Percentiles rank a stretch among this genome's conserved stretches.
Evolutionary conservation across 1,140 invertebrate genomes (phyloP).

Genomic region (Probaryconus sp.): DNA sequence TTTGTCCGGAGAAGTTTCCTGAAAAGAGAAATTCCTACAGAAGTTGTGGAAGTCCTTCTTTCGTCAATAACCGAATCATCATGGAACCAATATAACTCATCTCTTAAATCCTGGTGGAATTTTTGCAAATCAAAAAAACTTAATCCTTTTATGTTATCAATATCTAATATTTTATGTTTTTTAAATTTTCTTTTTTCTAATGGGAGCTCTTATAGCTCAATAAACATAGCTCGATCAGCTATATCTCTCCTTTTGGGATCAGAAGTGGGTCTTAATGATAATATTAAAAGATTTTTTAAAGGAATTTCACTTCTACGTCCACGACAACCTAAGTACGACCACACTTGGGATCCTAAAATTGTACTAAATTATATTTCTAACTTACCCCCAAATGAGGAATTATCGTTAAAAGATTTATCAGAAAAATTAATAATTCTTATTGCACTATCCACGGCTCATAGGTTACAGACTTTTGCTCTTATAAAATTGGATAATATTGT

Average conservation of each 20-base stretch:
- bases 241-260: constrained; percentile 42
- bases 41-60: constrained; percentile 14
- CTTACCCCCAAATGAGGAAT: neutral
- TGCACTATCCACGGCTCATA: constrained; percentile 17
- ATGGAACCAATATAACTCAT: constrained; percentile 27
- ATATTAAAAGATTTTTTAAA: constrained; percentile 31
- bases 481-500: constrained; percentile 33
- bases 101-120: constrained; percentile 20
- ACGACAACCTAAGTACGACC: constrained; percentile 23
- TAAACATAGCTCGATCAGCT: constrained; percentile 58
- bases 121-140: neutral
- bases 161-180: constrained; percentile 2
- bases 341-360: constrained; percentile 36
- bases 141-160: neutral
- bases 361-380: constrained; percentile 17
- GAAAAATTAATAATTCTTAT: constrained; percentile 28
- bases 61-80: constrained; percentile 12
- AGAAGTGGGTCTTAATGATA: constrained; percentile 6
- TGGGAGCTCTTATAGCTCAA: constrained; percentile 12
- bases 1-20: constrained; percentile 21
- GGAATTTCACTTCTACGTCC: constrained; percentile 14
- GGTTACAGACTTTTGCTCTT: constrained; percentile 28
- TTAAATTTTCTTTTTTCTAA: constrained; percentile 19
- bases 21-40: neutral
- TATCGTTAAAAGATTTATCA: constrained; percentile 10